Base-by-base conservation (phyloP, 2,113 vertebrate genomes). In the Bos javanicus region DNA sequence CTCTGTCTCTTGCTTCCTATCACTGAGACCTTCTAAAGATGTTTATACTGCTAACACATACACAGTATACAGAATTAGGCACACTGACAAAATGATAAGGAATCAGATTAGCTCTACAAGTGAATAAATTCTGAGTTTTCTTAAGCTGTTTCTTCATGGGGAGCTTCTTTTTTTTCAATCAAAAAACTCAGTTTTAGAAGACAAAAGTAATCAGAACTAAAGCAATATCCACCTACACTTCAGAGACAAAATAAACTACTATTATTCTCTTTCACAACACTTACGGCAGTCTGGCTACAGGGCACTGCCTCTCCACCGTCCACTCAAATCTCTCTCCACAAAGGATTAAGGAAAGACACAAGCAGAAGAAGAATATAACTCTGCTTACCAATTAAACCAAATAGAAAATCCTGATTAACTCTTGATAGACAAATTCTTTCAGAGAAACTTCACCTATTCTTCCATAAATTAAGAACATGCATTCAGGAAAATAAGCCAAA, bases 401-500 rank as follows among this genome's bases (percentile, higher is more conserved):
- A 21, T 36, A 57, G 11, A 19, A 76, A 96, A 76, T 8, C 56
- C 28, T 33, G 23, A 54, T 52, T 16, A 23, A 33, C 91, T 56
- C 59, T 5, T 43, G 30, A 8, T 57, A 76, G 43, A 84, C 25
- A 86, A 81, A 50, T 25, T 82, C 57, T 85, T 84, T 57, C 10
- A 46, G 67, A 88, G 39, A 86, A 91, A 83, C 21, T 46, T 67
- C 74, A 92, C 62, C 87, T 74, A 57, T 82, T 78, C 12, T 71
- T 93, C 52, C 48, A 48, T 17, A 64, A 92, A 52, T 85, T 64
- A 90, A 96, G 50, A 88, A 48, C 7, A 88, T 28, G 6, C 26
- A 94, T 14, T 94, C 26, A 81, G 71, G 54, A 96, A 95, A 92
- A 59, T n/a, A 93, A 87, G 78, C 15, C 36, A 71, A 92, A 62